These are phyloP conservation scores for Gopherus flavomarginatus DNA, from an alignment of 2,113 vertebrate genomes.

Conservation along the genomic window DNA sequence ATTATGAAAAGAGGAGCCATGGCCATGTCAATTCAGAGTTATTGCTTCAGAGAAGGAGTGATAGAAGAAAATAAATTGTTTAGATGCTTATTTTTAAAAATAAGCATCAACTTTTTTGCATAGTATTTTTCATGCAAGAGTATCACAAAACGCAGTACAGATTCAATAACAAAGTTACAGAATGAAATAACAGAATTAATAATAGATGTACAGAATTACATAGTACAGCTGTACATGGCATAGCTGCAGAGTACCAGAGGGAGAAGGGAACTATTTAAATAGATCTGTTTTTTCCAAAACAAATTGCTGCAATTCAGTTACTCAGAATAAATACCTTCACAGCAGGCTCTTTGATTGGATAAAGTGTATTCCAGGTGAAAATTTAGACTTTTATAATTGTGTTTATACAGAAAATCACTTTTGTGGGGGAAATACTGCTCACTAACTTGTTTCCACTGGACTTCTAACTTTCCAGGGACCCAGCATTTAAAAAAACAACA, in stretches of 20 bases:
- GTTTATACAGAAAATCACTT: background rate
- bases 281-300: background rate
- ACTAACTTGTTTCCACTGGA: background rate
- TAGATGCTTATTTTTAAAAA: background rate
- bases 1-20: background rate
- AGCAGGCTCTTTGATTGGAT: background rate
- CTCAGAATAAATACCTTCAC: constrained; percentile 1
- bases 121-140: background rate
- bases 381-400: background rate
- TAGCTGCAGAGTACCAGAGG: background rate
- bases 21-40: background rate
- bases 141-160: background rate
- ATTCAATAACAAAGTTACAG: background rate
- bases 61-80: background rate
- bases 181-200: background rate
- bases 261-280: constrained; percentile 15
- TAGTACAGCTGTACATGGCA: background rate
- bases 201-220: background rate
- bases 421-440: background rate
- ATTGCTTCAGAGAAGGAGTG: background rate
- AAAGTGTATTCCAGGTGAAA: background rate
- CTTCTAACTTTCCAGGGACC: background rate
- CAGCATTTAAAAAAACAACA: background rate
- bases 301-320: background rate
- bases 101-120: background rate